Evolutionary conservation across 2,888 invertebrate species (phyloP), one percentile per base, ranked within the genome.

Genomic region (Polylopha cassiicola): DNA sequence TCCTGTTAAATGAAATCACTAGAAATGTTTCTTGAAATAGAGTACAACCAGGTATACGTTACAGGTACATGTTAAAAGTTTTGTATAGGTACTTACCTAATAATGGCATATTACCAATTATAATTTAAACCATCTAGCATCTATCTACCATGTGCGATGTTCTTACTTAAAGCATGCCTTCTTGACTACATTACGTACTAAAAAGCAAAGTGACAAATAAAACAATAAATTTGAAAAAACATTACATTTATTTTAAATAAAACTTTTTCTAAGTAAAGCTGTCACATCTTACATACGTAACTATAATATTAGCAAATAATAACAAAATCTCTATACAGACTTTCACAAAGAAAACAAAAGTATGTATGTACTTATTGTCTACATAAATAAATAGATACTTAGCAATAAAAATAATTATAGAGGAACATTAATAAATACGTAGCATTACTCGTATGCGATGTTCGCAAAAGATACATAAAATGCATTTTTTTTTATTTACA

Each of bases 191-290:
- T n/a, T n/a, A n/a, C n/a, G n/a, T 72, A 67, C 49, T 27, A 67
- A 61, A 55, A 73, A 69, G 61, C 69, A 50, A 45, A 47, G 44
- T 55, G 54, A 57, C 51, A 69, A 70, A 61, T 50, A 53, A 85
- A 82, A 76, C 75, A 69, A 77, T 53, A 42, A 60, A 64, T 65
- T 64, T 69, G 64, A 59, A 65, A 58, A 67, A 71, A 73, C 61
- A 65, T 73, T 73, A 78, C 67, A 75, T 76, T 77, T 77, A 77
- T 80, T 71, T 70, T 78, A 81, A 78, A 73, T 75, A 75, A 74
- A 68, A 72, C 79, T 76, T 77, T 69, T 70, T 76, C 78, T 81
- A 82, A 70, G 71, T 82, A 82, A 84, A 82, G 84, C 81, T 82
- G 78, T 84, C 81, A 81, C 79, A 80, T 80, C 76, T 79, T 80